These are phyloP conservation scores for Hydrozoanthus tunicans DNA, from an alignment of 64 coral and sea anemone genomes.

Conservation along the genomic window DNA sequence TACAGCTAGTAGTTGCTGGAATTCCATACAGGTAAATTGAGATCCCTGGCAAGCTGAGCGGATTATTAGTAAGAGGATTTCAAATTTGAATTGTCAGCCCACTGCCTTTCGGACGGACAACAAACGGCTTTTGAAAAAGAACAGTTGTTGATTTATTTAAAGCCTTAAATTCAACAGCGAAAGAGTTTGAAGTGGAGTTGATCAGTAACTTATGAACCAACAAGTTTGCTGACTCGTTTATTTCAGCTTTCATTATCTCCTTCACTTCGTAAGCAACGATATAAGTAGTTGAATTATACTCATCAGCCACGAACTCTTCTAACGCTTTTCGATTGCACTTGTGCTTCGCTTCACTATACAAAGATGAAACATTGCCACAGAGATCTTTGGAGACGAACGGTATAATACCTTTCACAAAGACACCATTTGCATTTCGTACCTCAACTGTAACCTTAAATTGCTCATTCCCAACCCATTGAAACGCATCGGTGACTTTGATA, in stretches of 20 bases:
- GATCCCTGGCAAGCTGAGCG: background rate
- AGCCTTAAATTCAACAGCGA: conserved; percentile 15
- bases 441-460: background rate
- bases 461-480: conserved; percentile 19
- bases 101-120: conserved; percentile 26
- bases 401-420: background rate
- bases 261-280: background rate
- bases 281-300: background rate
- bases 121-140: background rate
- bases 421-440: background rate
- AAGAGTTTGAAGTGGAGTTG: background rate
- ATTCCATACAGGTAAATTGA: conserved; percentile 20
- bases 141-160: conserved; percentile 5
- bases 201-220: background rate
- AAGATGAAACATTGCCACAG: conserved; percentile 8
- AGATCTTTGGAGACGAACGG: conserved; percentile 21
- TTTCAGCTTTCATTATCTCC: conserved; percentile 11
- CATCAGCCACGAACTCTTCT: background rate
- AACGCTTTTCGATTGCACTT: background rate
- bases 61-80: background rate
- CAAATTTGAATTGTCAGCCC: conserved; percentile 23
- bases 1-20: background rate
- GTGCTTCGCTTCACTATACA: conserved; percentile 7
- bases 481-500: conserved; percentile 8
- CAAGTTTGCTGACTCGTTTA: conserved; percentile 5